Evolutionary conservation across 2,113 vertebrate genomes (phyloP).

Genomic region (Phaethon lepturus): DNA sequence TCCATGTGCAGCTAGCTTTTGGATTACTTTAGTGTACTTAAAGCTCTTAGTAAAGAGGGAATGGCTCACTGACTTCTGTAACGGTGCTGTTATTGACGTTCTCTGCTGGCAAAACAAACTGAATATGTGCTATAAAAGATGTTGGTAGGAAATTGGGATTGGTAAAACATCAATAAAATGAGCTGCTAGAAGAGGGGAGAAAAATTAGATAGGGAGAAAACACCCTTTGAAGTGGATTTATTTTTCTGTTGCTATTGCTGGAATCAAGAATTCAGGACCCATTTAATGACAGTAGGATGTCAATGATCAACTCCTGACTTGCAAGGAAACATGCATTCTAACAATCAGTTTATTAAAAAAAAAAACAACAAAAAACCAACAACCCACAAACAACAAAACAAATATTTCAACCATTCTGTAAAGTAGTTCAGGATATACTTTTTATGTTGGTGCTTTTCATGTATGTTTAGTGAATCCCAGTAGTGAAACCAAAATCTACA

Average conservation of each 20-base stretch:
- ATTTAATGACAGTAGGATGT: background rate
- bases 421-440: background rate
- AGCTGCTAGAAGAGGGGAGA: background rate
- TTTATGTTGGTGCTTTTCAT: background rate
- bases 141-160: background rate
- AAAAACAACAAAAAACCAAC: no score
- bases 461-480: background rate
- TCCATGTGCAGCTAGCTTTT: no score
- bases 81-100: no score
- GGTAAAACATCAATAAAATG: background rate
- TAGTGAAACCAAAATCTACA: background rate
- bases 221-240: background rate
- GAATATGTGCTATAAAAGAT: background rate
- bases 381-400: no score
- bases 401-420: background rate
- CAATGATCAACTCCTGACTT: background rate
- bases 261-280: background rate
- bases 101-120: no score
- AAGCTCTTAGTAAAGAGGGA: no score
- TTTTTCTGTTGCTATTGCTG: background rate
- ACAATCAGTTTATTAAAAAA: background rate
- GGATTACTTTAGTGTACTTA: no score
- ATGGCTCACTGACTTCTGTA: no score
- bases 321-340: background rate
- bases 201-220: background rate